Evolutionary conservation across 2,797 vertebrate genomes (phyloP).

Genomic region (Sebastes iracundus): DNA sequence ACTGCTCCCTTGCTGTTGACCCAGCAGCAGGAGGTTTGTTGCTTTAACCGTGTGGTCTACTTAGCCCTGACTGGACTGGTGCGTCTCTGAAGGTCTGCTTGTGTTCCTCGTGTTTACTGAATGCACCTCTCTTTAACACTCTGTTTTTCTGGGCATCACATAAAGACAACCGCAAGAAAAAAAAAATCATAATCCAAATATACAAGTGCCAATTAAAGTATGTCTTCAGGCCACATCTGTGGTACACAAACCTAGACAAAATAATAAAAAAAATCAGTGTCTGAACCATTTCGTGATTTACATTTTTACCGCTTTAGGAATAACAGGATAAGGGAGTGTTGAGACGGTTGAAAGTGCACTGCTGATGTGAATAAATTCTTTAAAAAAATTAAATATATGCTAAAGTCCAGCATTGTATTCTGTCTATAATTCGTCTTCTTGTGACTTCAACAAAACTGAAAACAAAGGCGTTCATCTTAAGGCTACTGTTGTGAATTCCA

Average conservation of each 20-base stretch:
- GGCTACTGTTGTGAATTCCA: conserved; percentile 66
- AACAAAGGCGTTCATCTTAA: conserved; percentile 48
- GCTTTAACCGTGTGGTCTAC: conserved; percentile 79
- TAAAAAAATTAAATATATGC: not conserved
- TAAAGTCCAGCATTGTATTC: not conserved
- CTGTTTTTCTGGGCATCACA: conserved; percentile 76
- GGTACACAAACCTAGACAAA: conserved; percentile 59
- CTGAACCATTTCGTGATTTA: conserved; percentile 38
- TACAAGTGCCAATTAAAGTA: conserved; percentile 53
- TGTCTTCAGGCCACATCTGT: conserved; percentile 51
- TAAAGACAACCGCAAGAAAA: conserved; percentile 60
- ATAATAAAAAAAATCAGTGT: conserved; percentile 52
- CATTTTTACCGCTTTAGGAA: conserved; percentile 33
- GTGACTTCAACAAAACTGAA: conserved; percentile 21
- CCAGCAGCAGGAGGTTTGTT: conserved; percentile 72
- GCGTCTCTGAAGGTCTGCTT: conserved; percentile 69
- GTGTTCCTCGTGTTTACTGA: conserved; percentile 75
- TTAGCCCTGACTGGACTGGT: conserved; percentile 65
- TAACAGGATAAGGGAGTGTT: conserved; percentile 55
- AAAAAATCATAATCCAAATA: conserved; percentile 67
- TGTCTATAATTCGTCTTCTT: not conserved
- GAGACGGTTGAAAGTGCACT: conserved; percentile 23
- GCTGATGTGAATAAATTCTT: not conserved
- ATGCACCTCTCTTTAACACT: conserved; percentile 61
- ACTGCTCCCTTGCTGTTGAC: conserved; percentile 58